Base-by-base conservation (phyloP, 1,140 invertebrate genomes). In the Drosophila arawakana region DNA sequence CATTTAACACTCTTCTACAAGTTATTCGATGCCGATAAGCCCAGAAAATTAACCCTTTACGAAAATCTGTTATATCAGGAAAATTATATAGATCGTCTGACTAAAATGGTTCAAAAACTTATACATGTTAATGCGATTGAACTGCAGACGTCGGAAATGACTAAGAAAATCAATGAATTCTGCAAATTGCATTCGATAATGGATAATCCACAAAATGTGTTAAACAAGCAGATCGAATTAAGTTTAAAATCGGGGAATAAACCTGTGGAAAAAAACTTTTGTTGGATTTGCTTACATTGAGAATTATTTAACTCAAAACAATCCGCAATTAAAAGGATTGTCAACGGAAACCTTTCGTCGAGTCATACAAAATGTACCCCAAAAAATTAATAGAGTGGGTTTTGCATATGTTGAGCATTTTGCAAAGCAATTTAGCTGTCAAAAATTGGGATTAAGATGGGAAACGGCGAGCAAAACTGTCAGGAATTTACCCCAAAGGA, bases 1-100 rank as follows among this genome's bases (percentile, higher is more conserved):
- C 58, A 60, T 30, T 3, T 88, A 1, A 7, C 3, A n/a, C 37
- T 88, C 0, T 59, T 18, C 46, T 72, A 62, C 21, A 34, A 77
- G 10, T 62, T 86, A 3, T 69, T 74, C 0, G 59, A 59, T 34
- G 39, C 25, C 0, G 44, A 75, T 0, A 35, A 25, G 1, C 43
- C 60, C 0, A 18, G 58, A 6, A 21, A 52, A 2, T 35, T 46
- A 30, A 7, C 1, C 0, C 1, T 9, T 0, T 47, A 39, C 0
- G 49, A 47, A 11, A 37, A 9, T 0, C 1, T 41, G 3, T 37
- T 2, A 2, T 37, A 59, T 46, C 67, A 46, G 0, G 10, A 69
- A 7, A 6, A 57, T 11, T 43, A 55, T 1, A 57, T 63, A 5
- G 44, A 71, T 49, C 13, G 43, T 0, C 41, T 83, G 2, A 46